Percentiles rank a stretch among this genome's conserved stretches.
These are phyloP conservation scores for Zaprionus vittiger DNA, from an alignment of 1,140 invertebrate species.

Conservation along the genomic window DNA sequence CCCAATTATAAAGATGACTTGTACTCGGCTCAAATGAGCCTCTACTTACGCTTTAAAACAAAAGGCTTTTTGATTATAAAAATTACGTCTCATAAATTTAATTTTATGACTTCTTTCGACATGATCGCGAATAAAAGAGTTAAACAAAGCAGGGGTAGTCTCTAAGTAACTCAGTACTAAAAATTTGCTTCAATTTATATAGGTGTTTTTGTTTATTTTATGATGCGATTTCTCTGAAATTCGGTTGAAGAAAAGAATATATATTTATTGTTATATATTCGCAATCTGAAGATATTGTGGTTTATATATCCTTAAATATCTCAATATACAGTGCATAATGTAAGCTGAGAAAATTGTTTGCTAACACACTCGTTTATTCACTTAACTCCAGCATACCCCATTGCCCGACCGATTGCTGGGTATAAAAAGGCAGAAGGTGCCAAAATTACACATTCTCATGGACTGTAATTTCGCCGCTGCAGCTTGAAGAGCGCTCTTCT, in stretches of 20 bases:
- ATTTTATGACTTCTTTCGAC: slow-evolving; percentile 78
- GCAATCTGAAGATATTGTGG: no score
- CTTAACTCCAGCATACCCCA: neutral
- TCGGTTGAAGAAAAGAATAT: no score
- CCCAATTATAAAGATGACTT: slow-evolving; percentile 65
- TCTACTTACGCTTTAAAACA: slow-evolving; percentile 38
- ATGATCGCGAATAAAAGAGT: neutral
- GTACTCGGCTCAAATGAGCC: slow-evolving; percentile 25
- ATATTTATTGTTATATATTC: no score
- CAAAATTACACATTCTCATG: slow-evolving; percentile 61
- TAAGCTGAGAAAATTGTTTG: no score
- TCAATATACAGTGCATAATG: no score
- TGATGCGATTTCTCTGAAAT: no score
- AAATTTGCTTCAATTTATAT: no score
- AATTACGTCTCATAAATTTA: slow-evolving; percentile 78
- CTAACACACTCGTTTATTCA: neutral
- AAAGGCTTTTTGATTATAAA: slow-evolving; percentile 68
- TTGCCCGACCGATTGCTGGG: neutral
- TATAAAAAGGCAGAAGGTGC: slow-evolving; percentile 54
- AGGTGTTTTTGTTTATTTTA: no score
- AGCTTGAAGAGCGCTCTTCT: slow-evolving; percentile 48
- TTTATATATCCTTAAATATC: no score
- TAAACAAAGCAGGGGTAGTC: neutral
- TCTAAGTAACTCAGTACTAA: neutral
- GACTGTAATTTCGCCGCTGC: slow-evolving; percentile 64